Evolutionary conservation across 1,140 invertebrate species (phyloP), one percentile per base, ranked within the genome.

Genomic region (Aphaenogaster floridana): DNA sequence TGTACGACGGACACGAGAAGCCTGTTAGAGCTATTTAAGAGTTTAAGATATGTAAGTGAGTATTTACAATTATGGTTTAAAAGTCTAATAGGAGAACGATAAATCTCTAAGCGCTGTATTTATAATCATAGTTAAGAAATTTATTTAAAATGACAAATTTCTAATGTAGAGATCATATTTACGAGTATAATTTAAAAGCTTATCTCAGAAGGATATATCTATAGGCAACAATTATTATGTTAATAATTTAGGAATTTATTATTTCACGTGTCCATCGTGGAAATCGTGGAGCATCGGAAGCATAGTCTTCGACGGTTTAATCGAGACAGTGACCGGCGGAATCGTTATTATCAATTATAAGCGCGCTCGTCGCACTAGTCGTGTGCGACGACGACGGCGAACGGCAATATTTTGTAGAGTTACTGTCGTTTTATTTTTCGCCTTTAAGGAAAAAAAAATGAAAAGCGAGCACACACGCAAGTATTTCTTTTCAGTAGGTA

Each of bases 401-500:
- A 84, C 69, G 88, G 86, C 88, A 81, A 90, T 90, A 90, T 68
- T 90, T 90, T 88, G 42, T 86, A 88, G 59, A 66, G 63, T 91
- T 91, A 89, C 68, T 89, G 69, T 89, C 89, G 36, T 91, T 91
- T 66, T 78, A 88, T 86, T 89, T 91, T 86, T 80, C 48, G 87
- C 83, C 69, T 84, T 74, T 84, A 76, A 61, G 80, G 5, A 34
- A 69, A 69, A 69, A 83, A 59, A 76, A 59, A 15, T 8, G n/a
- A 17, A 21, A 39, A 74, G 71, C 57, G 42, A 71, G 36, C 39
- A 50, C 79, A 79, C 39, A 84, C 77, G 80, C 86, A 89, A 90
- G 78, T 91, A 92, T 91, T 90, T 87, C 87, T 86, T 92, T 91
- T 89, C 54, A 89, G 89, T 94, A 94, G 93, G 89, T 94, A 94